Conservation (phyloP, 1,140 invertebrate species). For the Cylas formicarius region DNA sequence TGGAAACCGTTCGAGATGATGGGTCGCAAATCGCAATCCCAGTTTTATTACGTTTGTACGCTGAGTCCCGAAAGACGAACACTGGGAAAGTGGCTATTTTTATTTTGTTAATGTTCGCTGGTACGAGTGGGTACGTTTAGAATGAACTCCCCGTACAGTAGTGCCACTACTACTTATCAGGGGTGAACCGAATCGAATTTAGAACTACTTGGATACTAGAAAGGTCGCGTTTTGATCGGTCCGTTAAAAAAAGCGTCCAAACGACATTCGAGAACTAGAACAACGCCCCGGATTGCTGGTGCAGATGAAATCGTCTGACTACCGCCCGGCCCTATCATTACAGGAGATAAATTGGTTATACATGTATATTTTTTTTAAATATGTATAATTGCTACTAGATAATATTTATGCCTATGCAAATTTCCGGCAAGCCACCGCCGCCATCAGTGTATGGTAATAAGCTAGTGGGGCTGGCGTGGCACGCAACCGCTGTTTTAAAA, state of each 20-base stretch:
- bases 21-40: no score
- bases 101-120: no score
- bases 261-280: conserved; percentile 18
- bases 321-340: conserved; percentile 30
- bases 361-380: conserved; percentile 34
- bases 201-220: no score
- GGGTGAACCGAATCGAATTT: no score
- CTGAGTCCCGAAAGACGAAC: no score
- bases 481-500: conserved; percentile 32
- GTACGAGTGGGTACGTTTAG: no score
- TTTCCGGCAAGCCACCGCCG: conserved; percentile 15
- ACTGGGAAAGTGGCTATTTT: no score
- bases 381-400: conserved; percentile 44
- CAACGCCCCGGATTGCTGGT: conserved; percentile 16
- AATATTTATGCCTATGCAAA: conserved; percentile 12
- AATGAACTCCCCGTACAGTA: no score
- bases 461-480: conserved; percentile 32
- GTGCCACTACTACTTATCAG: no score
- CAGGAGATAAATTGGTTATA: conserved; percentile 38
- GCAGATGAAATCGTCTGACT: conserved; percentile 27
- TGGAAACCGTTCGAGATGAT: no score
- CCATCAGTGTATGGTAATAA: conserved; percentile 36
- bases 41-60: no score
- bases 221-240: no score
- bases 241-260: conserved; percentile 1